Percentiles rank a stretch among this genome's conserved stretches.
Conservation (phyloP, 2,888 invertebrate species). For the Nemotelus pantherinus region DNA sequence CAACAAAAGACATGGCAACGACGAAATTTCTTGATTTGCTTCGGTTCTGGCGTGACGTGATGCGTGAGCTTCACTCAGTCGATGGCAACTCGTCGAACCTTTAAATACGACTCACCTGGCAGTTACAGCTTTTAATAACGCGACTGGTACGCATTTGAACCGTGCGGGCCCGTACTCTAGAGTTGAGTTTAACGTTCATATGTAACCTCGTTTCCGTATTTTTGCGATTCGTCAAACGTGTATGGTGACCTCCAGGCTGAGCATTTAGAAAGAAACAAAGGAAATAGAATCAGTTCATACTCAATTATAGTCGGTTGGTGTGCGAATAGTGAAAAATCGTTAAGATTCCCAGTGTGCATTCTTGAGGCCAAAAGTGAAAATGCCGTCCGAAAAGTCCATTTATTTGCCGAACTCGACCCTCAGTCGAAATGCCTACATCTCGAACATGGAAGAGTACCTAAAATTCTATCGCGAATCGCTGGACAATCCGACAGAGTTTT, state of each 20-base stretch:
- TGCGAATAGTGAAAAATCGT: conserved; percentile 22
- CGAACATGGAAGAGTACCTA: conserved; percentile 79
- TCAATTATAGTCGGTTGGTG: not conserved
- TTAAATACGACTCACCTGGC: not conserved
- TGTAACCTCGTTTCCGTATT: not conserved
- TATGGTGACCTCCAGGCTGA: conserved; percentile 12
- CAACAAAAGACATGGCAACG: too few species aligned
- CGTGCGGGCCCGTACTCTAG: not conserved
- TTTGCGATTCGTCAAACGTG: conserved; percentile 2
- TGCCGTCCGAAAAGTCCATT: conserved; percentile 70
- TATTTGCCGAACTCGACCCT: conserved; percentile 70
- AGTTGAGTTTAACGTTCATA: not conserved
- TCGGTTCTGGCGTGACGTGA: not conserved
- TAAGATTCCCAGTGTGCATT: not conserved
- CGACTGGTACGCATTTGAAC: conserved; percentile 17
- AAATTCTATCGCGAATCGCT: conserved; percentile 87
- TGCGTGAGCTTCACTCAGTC: conserved; percentile 3
- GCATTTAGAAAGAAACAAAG: not conserved
- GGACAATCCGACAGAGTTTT: conserved; percentile 89
- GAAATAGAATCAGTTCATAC: not conserved
- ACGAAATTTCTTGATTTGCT: conserved; percentile 16
- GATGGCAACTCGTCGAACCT: not conserved
- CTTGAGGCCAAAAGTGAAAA: conserved; percentile 56
- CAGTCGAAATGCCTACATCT: conserved; percentile 72
- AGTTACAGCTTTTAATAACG: not conserved